Conservation (phyloP, 2,888 invertebrate genomes). For the Lobophora halterata region DNA sequence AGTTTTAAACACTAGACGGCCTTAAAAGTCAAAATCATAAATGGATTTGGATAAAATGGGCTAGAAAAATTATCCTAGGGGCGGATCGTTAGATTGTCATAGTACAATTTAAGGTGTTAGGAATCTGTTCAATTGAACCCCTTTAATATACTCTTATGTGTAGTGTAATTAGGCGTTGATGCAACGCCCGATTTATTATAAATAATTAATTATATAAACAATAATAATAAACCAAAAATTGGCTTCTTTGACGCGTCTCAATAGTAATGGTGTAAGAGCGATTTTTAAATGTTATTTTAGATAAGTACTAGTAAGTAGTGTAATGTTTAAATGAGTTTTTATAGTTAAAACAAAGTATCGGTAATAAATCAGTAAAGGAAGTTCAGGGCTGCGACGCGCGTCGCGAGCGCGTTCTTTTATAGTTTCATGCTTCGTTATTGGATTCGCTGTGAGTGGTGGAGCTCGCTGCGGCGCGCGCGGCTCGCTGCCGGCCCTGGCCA, state of each 20-base stretch:
- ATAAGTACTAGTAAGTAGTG: constrained; percentile 56
- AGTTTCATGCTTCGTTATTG: constrained; percentile 27
- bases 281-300: constrained; percentile 70
- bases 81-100: constrained; percentile 19
- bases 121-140: constrained; percentile 32
- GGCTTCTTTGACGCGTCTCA: constrained; percentile 70
- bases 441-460: too few relatives aligned
- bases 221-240: constrained; percentile 72
- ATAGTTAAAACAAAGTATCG: constrained; percentile 27
- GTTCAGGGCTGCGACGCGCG: neutral
- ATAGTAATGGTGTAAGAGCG: constrained; percentile 54
- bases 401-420: constrained; percentile 7
- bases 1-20: constrained; percentile 16
- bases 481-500: too few relatives aligned
- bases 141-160: constrained; percentile 36
- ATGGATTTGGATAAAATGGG: constrained; percentile 9
- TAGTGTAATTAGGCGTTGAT: constrained; percentile 57
- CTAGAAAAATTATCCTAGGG: constrained; percentile 7
- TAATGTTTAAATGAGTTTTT: constrained; percentile 52
- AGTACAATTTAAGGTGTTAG: constrained; percentile 24
- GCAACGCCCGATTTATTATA: constrained; percentile 39
- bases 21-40: constrained; percentile 5
- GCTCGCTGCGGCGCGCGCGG: too few relatives aligned
- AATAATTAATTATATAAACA: constrained; percentile 42
- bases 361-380: constrained; percentile 23